Evolutionary conservation across 1,140 invertebrate genomes (phyloP).

Genomic region (Ylistrum balloti): DNA sequence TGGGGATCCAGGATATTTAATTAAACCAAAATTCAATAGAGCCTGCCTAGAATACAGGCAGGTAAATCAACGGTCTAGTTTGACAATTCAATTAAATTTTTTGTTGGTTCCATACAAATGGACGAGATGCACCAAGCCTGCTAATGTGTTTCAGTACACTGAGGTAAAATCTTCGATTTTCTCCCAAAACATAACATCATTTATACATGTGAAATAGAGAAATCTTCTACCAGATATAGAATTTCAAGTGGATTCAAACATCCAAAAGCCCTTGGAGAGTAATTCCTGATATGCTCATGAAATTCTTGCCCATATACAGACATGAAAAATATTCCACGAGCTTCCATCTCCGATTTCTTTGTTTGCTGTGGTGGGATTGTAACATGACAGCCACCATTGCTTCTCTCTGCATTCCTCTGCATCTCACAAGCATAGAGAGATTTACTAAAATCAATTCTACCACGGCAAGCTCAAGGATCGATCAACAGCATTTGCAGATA

Average conservation of each 20-base stretch:
- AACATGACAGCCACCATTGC: not conserved
- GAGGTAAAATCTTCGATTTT: not conserved
- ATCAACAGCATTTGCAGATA: constrained; percentile 4
- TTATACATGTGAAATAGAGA: not conserved
- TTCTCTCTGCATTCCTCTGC: not conserved
- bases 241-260: constrained; percentile 35
- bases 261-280: not conserved
- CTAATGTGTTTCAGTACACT: not conserved
- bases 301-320: not conserved
- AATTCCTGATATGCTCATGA: not conserved
- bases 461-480: not conserved
- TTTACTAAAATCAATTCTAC: not conserved
- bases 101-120: not conserved
- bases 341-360: not conserved
- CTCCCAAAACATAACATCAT: not conserved
- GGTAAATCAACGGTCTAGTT: not conserved
- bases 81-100: not conserved
- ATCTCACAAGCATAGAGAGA: not conserved
- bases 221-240: not conserved
- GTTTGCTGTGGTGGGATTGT: not conserved
- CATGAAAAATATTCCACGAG: not conserved
- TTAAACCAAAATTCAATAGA: not conserved
- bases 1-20: not conserved
- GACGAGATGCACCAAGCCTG: not conserved
- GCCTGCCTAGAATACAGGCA: not conserved